phyloP scores from a whole-genome alignment of 2,113 vertebrate species.

The Boulengeromyrus knoepffleri region DNA sequence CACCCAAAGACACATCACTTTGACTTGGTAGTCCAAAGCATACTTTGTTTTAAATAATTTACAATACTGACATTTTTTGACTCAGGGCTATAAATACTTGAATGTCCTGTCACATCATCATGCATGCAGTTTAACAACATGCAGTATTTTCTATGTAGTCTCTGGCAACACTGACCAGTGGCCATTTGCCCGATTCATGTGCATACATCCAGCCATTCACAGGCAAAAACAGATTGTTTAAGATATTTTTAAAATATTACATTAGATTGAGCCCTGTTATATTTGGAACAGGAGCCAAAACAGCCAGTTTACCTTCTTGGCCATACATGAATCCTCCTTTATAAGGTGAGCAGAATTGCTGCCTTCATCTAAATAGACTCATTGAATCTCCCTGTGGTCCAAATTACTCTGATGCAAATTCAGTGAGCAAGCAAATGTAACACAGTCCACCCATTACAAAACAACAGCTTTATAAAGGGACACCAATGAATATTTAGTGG shows the following conservation, averaged over 20 bases:
- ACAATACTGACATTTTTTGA: background rate
- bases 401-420: background rate
- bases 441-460: background rate
- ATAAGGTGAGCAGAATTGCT: background rate
- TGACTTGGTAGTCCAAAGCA: background rate
- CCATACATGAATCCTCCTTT: background rate
- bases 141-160: conserved; percentile 33
- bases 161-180: conserved; percentile 11
- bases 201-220: background rate
- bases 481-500: background rate
- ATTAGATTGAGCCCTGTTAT: background rate
- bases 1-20: background rate
- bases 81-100: conserved; percentile 31
- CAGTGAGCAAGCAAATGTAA: background rate
- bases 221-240: background rate
- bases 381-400: background rate
- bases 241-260: background rate
- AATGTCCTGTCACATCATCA: conserved; percentile 23
- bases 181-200: conserved; percentile 33
- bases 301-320: background rate
- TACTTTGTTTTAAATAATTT: background rate
- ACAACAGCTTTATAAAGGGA: background rate
- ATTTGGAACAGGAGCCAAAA: background rate
- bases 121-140: conserved; percentile 38
- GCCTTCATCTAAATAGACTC: background rate